Evolutionary conservation across 1,140 invertebrate species (phyloP), one percentile per base, ranked within the genome.

Genomic region (Mya arenaria): DNA sequence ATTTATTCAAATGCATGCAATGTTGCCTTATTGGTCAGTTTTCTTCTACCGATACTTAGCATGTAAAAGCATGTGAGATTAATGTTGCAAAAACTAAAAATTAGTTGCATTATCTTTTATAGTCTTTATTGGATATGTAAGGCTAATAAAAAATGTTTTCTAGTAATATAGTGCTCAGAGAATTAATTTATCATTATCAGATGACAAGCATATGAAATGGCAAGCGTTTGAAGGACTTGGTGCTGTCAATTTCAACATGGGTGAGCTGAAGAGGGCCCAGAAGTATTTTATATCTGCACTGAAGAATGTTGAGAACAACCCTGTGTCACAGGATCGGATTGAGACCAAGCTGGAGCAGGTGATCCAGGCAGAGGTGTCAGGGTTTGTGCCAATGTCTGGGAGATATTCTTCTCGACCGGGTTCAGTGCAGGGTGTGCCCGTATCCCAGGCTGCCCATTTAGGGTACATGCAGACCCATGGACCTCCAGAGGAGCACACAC

Each of bases 221-320:
- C 89, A 90, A 69, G 85, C 88, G 0, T 58, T 86, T 23, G 89
- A 90, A 66, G 89, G 89, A 23, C 72, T 89, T 0, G 89, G 88
- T 2, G 87, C 84, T 39, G 88, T 89, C 13, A 80, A 83, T 10
- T 90, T 84, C 71, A 83, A 81, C 55, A 62, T 77, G 41, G 75
- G 77, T n/a, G 73, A 84, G 13, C 28, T 72, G n/a, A 44, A 85
- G 13, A 66, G 78, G 23, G 85, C 89, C 5, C 66, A 85, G 4
- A 74, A 77, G 6, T 86, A 44, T 39, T 86, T 84, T 25, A 66
- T 83, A 36, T 52, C 74, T 56, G 85, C 85, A 19, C 62, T 86
- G 23, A 58, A 75, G 56, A 39, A n/a, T 84, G 32, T 52, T 71
- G 25, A 69, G 44, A 52, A 58, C 34, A 84, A 85, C 17, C 69